phyloP scores from a whole-genome alignment of 2,888 invertebrate species.

The Deilephila elpenor region DNA sequence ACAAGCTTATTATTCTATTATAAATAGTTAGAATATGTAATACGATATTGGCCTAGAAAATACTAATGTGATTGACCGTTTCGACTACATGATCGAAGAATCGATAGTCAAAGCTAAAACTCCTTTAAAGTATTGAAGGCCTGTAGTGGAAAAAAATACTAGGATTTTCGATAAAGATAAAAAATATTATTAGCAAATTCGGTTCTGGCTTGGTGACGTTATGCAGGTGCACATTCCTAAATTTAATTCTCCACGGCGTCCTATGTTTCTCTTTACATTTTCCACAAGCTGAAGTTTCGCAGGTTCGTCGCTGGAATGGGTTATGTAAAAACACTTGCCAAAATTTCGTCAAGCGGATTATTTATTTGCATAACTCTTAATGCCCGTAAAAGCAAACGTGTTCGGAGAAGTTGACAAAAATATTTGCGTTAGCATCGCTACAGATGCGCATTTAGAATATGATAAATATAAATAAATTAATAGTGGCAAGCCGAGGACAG shows the following conservation, averaged over 20 bases:
- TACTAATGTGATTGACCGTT: no score
- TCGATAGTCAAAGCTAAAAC: no score
- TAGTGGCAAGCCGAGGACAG: no score
- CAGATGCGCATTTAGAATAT: not conserved
- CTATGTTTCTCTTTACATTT: slow-evolving; percentile 13
- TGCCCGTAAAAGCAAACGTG: slow-evolving; percentile 49
- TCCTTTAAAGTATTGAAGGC: no score
- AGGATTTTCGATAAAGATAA: not conserved
- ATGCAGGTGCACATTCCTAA: not conserved
- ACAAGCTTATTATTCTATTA: not conserved
- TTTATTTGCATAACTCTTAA: slow-evolving; percentile 56
- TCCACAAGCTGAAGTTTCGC: not conserved
- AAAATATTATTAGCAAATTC: not conserved
- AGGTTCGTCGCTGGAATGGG: slow-evolving; percentile 26
- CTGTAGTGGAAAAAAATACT: no score
- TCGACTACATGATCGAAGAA: no score
- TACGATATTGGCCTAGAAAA: no score
- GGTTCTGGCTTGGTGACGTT: not conserved
- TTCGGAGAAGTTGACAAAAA: slow-evolving; percentile 51
- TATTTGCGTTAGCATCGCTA: slow-evolving; percentile 43
- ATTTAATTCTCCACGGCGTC: not conserved
- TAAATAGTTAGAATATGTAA: no score
- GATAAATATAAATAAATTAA: not conserved
- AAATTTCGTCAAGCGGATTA: slow-evolving; percentile 48
- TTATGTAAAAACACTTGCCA: slow-evolving; percentile 43